These are phyloP conservation scores for Iselma pallidipennis DNA, from an alignment of 2,888 invertebrate genomes.

Conservation along the genomic window DNA sequence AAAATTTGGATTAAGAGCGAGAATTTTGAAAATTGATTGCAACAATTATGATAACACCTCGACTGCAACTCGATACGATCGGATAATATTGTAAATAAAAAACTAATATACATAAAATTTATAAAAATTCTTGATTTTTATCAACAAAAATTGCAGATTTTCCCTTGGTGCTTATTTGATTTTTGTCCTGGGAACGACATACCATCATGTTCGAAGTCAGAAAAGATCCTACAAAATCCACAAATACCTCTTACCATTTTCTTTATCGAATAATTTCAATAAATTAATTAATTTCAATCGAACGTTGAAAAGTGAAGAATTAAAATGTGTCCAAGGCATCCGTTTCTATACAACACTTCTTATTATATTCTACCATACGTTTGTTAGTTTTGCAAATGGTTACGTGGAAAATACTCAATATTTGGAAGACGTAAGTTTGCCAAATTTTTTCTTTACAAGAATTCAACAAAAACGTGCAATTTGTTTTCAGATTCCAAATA, in stretches of 20 bases:
- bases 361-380: constrained; percentile 36
- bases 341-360: constrained; percentile 36
- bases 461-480: too few relatives aligned
- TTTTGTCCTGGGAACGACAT: background rate
- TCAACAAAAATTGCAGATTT: background rate
- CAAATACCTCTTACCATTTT: constrained; percentile 27
- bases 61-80: constrained; percentile 16
- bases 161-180: background rate
- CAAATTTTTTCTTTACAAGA: background rate
- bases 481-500: constrained; percentile 11
- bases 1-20: constrained; percentile 23
- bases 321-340: constrained; percentile 37
- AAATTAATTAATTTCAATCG: constrained; percentile 21
- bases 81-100: background rate
- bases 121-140: background rate
- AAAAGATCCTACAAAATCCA: background rate
- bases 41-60: constrained; percentile 20
- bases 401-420: constrained; percentile 22
- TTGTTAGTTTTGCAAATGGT: constrained; percentile 30
- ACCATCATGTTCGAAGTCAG: background rate
- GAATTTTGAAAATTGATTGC: constrained; percentile 22
- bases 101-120: background rate
- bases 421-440: constrained; percentile 14
- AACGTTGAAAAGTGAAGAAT: constrained; percentile 28
- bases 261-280: constrained; percentile 28